phyloP scores from a whole-genome alignment of 2,888 invertebrate genomes.

The Trissolcus brochymenae region DNA sequence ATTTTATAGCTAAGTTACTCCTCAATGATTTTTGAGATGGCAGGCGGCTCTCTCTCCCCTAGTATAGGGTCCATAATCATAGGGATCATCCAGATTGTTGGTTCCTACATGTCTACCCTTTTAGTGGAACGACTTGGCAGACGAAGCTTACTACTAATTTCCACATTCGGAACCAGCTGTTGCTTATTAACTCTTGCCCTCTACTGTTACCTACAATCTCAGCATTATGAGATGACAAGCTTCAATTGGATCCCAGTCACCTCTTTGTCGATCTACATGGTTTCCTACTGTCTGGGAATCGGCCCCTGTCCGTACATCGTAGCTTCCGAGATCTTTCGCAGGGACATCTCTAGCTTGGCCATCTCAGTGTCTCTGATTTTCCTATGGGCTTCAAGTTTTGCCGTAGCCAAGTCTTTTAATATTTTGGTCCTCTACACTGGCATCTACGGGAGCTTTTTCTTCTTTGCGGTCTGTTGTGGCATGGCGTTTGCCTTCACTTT shows the following conservation, averaged over 20 bases:
- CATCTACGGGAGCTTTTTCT: slow-evolving; percentile 69
- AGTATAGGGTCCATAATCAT: slow-evolving; percentile 80
- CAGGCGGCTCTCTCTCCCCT: slow-evolving; percentile 78
- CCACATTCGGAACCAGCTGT: slow-evolving; percentile 59
- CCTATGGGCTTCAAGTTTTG: slow-evolving; percentile 68
- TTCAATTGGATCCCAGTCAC: slow-evolving; percentile 78
- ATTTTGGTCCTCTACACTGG: slow-evolving; percentile 62
- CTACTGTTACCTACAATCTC: slow-evolving; percentile 69
- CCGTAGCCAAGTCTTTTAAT: slow-evolving; percentile 68
- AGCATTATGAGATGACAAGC: slow-evolving; percentile 62
- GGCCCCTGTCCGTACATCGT: slow-evolving; percentile 78
- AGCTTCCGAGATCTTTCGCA: slow-evolving; percentile 77
- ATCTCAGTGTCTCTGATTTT: slow-evolving; percentile 61
- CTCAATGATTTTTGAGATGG: slow-evolving; percentile 78
- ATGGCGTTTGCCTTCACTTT: slow-evolving; percentile 63
- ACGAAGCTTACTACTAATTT: slow-evolving; percentile 76
- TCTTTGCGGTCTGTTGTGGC: slow-evolving; percentile 65
- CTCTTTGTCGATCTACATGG: slow-evolving; percentile 78
- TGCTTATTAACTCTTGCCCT: slow-evolving; percentile 70
- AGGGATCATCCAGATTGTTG: slow-evolving; percentile 78
- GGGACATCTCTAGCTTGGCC: slow-evolving; percentile 65
- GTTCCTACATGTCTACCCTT: slow-evolving; percentile 76
- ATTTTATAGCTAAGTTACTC: slow-evolving; percentile 76
- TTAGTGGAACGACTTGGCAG: slow-evolving; percentile 81
- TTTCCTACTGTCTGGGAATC: slow-evolving; percentile 78